Evolutionary conservation across 2,113 vertebrate genomes (phyloP).

Genomic region (Amblyornis subalaris): DNA sequence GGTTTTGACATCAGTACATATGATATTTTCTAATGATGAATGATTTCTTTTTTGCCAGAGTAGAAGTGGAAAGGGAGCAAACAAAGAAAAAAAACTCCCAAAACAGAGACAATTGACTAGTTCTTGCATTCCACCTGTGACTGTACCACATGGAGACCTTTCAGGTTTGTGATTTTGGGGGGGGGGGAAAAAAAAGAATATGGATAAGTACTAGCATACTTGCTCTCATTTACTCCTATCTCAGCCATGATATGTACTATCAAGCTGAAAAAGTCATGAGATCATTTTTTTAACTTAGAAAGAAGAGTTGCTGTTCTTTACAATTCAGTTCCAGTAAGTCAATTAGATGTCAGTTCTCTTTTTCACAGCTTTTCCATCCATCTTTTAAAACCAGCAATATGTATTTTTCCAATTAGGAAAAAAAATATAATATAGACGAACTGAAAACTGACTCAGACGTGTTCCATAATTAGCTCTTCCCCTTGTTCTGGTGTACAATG

Average conservation of each 20-base stretch:
- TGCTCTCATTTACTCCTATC: neutral
- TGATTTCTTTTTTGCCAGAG: neutral
- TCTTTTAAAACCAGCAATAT: neutral
- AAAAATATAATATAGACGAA: neutral
- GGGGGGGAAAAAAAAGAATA: neutral
- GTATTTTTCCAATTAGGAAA: neutral
- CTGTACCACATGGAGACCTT: neutral
- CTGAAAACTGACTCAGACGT: neutral
- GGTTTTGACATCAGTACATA: neutral
- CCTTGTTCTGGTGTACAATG: neutral
- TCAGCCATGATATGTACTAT: neutral
- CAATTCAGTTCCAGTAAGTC: neutral
- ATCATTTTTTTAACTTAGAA: neutral
- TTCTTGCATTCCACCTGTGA: neutral
- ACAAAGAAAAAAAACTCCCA: accelerated
- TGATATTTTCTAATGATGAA: neutral
- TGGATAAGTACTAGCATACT: neutral
- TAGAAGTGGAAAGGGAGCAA: neutral
- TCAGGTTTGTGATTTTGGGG: neutral
- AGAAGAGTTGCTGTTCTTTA: neutral
- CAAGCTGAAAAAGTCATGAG: neutral
- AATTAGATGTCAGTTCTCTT: neutral
- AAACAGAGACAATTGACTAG: neutral
- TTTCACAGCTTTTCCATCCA: neutral
- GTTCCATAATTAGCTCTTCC: neutral